Base-by-base conservation (phyloP, 2,888 invertebrate genomes). In the Drosophila pseudotalamancana region DNA sequence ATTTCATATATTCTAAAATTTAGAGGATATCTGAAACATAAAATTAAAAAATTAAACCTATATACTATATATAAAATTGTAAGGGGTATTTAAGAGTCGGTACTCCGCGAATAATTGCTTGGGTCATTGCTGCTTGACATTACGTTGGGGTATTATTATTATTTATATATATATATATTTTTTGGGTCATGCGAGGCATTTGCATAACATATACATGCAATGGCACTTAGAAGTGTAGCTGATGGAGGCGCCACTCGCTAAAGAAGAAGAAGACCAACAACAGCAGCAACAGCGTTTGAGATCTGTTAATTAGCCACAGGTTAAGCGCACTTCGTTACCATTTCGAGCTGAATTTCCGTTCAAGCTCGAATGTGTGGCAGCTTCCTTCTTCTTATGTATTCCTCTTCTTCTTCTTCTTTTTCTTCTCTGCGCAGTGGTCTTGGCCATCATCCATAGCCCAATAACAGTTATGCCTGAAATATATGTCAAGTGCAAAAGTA, bases 121-220 rank as follows among this genome's bases (percentile, higher is more conserved):
- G 45, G 37, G 34, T 29, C 29, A 21, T 25, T 31, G 6, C 16
- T 9, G 19, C 32, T n/a, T 11, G 46, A 6, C 14, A 29, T 8
- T 5, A 29, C 11, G 42, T 19, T 42, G 34, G 34, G 18, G n/a
- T n/a, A n/a, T n/a, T n/a, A n/a, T n/a, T n/a, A n/a, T n/a, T n/a
- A n/a, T n/a, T n/a, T n/a, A n/a, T n/a, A n/a, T n/a, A n/a, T n/a
- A n/a, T n/a, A n/a, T n/a, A n/a, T n/a, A n/a, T n/a, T 59, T 65
- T 67, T 59, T 76, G 74, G 87, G 73, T 77, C 81, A 57, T 39
- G 14, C 9, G 14, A 4, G 42, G 32, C 49, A 84, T 80, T 80
- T 64, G 73, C 87, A 80, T 80, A 72, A 76, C 63, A 62, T 54
- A 61, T 50, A 80, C 65, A 86, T 72, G 54, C 31, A 43, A 42